Evolutionary conservation across 2,888 invertebrate species (phyloP), one percentile per base, ranked within the genome.

Genomic region (Unio delphinus): DNA sequence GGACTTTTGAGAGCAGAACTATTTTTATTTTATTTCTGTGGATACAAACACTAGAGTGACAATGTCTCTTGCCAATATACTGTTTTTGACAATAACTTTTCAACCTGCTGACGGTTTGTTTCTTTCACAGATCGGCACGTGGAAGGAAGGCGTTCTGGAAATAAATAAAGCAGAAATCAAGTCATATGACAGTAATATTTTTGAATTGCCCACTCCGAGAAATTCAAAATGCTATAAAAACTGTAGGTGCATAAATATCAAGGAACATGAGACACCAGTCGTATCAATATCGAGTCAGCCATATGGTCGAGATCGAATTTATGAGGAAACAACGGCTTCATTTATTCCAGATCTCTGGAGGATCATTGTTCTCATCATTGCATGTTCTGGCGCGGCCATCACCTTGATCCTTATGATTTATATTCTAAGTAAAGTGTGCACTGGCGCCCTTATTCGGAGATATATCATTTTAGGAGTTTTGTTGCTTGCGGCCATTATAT

Each of bases 341-440:
- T 83, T 85, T 58, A 73, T 78, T 30, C 76, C 68, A 11, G 76
- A 78, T 88, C 93, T 95, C 28, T 97, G 97, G 97, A 95, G 96
- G 55, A 93, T 96, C 75, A 96, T 96, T 3, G 93, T 97, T 65
- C 92, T 97, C 69, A 94, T 95, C 20, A 92, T 96, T 73, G 94
- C 96, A 65, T 94, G 94, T 57, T 92, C 95, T 54, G 94, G 95
- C 77, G 95, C 96, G 93, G 91, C 95, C 30, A 92, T 95, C 81
- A 95, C 97, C 89, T 93, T 94, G 68, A 93, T 94, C 62, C 96
- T 97, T 88, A 96, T 97, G 74, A 86, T 91, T 72, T 97, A 95
- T 89, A 95, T 97, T 65, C 92, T 97, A 85, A 95, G 95, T 91
- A 94, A 94, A 88, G 94, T 96, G 8, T 83, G 80, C 68, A 72